Evolutionary conservation across 2,113 vertebrate species (phyloP).

Genomic region (Xyliphius kryptos): DNA sequence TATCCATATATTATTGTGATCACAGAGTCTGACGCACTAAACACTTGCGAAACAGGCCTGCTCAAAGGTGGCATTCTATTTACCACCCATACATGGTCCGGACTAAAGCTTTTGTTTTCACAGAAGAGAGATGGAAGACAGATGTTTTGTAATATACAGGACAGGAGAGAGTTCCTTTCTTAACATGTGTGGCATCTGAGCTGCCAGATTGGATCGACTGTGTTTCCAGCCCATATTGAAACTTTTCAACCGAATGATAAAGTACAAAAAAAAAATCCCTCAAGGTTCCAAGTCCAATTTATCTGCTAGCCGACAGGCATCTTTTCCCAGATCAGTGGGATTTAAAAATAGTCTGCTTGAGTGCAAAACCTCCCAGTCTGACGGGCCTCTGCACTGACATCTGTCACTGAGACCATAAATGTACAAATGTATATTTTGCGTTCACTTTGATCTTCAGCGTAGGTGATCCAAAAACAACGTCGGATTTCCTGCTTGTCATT

Average conservation of each 20-base stretch:
- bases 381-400: neutral
- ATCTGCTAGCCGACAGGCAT: neutral
- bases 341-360: slow-evolving; percentile 4
- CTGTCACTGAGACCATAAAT: slow-evolving; percentile 2
- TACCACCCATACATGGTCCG: slow-evolving; percentile 9
- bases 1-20: too few species aligned
- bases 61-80: neutral
- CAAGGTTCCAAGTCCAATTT: slow-evolving; percentile 16
- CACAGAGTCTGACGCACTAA: too few species aligned
- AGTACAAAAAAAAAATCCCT: slow-evolving; percentile 1
- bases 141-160: slow-evolving; percentile 20
- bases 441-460: slow-evolving; percentile 2
- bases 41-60: too few species aligned
- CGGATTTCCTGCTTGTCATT: neutral
- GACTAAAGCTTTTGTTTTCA: slow-evolving; percentile 14
- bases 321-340: neutral
- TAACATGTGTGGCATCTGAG: slow-evolving; percentile 27
- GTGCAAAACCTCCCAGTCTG: slow-evolving; percentile 11
- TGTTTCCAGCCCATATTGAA: slow-evolving; percentile 11
- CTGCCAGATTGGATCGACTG: slow-evolving; percentile 18
- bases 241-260: slow-evolving; percentile 13
- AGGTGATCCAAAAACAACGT: neutral
- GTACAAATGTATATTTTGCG: neutral
- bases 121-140: slow-evolving; percentile 34
- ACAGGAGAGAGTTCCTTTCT: neutral